Percentiles rank a stretch among this genome's conserved stretches.
phyloP scores from a whole-genome alignment of 2,888 invertebrate species.

The Drosophila atroscutellata region DNA sequence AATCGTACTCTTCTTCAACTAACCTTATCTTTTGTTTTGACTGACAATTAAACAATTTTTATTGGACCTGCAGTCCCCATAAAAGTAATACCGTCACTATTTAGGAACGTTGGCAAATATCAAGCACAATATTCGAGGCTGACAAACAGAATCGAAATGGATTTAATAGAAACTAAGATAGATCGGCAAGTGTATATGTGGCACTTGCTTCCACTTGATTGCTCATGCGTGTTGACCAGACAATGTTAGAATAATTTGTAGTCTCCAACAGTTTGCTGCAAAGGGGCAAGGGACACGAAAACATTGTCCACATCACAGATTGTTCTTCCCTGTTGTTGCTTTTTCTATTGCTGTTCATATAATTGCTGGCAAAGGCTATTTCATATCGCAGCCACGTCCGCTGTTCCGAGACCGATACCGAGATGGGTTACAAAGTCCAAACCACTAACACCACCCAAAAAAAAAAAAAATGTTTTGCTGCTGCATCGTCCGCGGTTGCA shows the following conservation, averaged over 20 bases:
- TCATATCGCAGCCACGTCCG: constrained; percentile 24
- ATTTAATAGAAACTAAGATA: neutral
- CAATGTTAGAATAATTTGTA: neutral
- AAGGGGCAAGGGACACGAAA: neutral
- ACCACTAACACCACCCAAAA: neutral
- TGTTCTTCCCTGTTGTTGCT: constrained; percentile 22
- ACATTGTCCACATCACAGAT: constrained; percentile 20
- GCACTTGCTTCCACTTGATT: neutral
- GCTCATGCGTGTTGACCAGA: neutral
- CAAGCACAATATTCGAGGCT: no score
- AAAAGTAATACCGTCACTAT: no score
- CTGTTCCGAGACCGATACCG: constrained; percentile 9
- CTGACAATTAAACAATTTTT: neutral
- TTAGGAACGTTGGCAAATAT: no score
- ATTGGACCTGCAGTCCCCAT: neutral
- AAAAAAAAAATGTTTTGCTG: constrained; percentile 48
- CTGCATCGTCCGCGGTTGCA: constrained; percentile 68
- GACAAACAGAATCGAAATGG: neutral
- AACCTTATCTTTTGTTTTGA: neutral
- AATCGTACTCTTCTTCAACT: neutral
- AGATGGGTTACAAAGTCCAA: neutral
- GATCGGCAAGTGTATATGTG: neutral
- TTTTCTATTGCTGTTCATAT: constrained; percentile 37
- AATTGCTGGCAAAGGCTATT: constrained; percentile 48
- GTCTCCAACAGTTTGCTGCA: neutral